Percentiles rank a stretch among this genome's conserved stretches.
Conservation (phyloP, 2,888 invertebrate species). For the Aspidiotus destructor region DNA sequence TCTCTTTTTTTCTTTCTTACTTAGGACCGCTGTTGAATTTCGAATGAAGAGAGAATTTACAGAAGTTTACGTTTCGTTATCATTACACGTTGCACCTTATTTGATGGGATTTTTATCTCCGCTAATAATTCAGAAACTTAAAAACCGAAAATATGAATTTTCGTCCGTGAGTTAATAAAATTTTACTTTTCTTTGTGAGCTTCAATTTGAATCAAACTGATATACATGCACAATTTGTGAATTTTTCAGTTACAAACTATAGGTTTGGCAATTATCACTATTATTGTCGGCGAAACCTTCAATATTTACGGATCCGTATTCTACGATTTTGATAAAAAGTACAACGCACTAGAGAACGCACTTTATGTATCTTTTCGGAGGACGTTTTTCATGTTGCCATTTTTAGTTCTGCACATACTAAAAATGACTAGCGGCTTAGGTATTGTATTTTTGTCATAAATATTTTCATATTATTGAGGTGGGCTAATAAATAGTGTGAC, state of each 20-base stretch:
- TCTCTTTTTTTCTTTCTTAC: no score
- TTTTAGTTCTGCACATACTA: neutral
- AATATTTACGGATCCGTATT: slow-evolving; percentile 4
- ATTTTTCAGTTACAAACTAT: neutral
- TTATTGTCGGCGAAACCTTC: neutral
- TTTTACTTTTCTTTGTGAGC: neutral
- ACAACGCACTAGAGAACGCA: neutral
- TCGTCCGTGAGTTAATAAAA: neutral
- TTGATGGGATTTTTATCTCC: neutral
- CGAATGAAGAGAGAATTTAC: neutral
- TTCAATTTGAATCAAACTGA: no score
- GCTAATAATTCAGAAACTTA: neutral
- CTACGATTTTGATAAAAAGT: neutral
- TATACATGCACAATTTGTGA: neutral
- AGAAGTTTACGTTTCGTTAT: neutral
- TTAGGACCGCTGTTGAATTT: neutral
- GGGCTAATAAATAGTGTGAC: no score
- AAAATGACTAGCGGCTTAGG: neutral
- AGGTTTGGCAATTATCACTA: neutral
- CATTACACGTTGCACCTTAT: neutral
- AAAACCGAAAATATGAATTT: neutral
- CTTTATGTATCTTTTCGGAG: neutral
- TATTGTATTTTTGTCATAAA: neutral
- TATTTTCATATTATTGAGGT: no score
- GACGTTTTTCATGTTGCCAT: neutral